These are phyloP conservation scores for Stylophora pistillata DNA, from an alignment of 64 coral and sea anemone genomes.

Conservation along the genomic window DNA sequence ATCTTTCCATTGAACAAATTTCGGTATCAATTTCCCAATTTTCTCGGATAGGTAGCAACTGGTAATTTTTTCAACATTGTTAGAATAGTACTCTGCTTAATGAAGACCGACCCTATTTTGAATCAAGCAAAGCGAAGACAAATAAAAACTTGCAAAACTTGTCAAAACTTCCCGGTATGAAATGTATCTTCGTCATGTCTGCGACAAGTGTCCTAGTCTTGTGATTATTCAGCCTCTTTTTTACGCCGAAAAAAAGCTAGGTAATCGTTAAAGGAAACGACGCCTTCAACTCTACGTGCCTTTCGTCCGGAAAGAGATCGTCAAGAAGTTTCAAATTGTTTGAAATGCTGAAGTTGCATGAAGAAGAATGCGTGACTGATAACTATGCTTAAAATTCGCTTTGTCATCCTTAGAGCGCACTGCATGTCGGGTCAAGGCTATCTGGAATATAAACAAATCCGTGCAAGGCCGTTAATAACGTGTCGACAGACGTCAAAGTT, in stretches of 20 bases:
- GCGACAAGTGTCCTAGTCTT: too few relatives aligned
- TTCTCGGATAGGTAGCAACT: too few relatives aligned
- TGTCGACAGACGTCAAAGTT: background rate
- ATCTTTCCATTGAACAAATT: too few relatives aligned
- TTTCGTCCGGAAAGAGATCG: background rate
- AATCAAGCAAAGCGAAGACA: too few relatives aligned
- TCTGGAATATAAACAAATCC: background rate
- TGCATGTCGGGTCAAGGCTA: conserved; percentile 36
- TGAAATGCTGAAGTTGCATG: background rate
- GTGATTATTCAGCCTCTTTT: too few relatives aligned
- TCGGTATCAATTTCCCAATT: too few relatives aligned
- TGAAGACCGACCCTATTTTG: too few relatives aligned
- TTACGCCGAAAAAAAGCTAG: background rate
- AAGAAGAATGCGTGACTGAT: background rate
- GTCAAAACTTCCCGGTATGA: too few relatives aligned
- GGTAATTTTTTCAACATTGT: too few relatives aligned
- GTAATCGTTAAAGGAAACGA: background rate
- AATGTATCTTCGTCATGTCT: too few relatives aligned
- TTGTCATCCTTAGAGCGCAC: conserved; percentile 6
- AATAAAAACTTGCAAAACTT: too few relatives aligned
- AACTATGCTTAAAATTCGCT: conserved; percentile 22
- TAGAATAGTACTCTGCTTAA: too few relatives aligned
- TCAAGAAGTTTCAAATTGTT: background rate
- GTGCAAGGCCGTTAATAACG: background rate
- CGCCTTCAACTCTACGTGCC: background rate